phyloP scores from a whole-genome alignment of 2,888 invertebrate genomes.

The Adineta ricciae region DNA sequence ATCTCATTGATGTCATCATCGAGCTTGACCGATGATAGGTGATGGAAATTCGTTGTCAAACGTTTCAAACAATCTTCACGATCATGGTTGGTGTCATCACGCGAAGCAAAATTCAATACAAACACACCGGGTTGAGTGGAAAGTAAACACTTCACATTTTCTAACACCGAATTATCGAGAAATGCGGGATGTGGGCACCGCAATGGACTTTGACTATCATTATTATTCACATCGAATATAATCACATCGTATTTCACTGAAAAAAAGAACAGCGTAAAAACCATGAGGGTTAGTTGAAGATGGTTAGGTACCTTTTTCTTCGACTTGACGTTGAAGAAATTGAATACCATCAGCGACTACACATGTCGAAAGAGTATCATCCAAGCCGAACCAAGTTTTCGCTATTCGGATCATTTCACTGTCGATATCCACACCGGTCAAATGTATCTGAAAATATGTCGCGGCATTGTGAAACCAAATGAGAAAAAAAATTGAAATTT shows the following conservation, averaged over 20 bases:
- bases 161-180: background rate
- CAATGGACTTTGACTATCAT: background rate
- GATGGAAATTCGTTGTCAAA: background rate
- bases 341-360: background rate
- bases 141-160: background rate
- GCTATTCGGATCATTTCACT: background rate
- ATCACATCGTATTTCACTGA: background rate
- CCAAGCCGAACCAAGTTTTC: conserved; percentile 12
- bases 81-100: background rate
- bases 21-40: background rate
- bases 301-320: background rate
- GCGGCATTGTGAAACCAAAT: background rate
- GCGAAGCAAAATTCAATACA: conserved; percentile 13
- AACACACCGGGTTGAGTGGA: background rate
- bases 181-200: conserved; percentile 3
- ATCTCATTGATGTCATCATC: conserved; percentile 16
- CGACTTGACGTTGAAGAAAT: background rate
- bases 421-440: background rate
- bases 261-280: background rate
- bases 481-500: too few species aligned
- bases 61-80: background rate
- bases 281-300: background rate
- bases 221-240: background rate
- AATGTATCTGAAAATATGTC: background rate
- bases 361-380: background rate